phyloP scores from a whole-genome alignment of 1,140 invertebrate genomes.

The Drosophila aff. region DNA sequence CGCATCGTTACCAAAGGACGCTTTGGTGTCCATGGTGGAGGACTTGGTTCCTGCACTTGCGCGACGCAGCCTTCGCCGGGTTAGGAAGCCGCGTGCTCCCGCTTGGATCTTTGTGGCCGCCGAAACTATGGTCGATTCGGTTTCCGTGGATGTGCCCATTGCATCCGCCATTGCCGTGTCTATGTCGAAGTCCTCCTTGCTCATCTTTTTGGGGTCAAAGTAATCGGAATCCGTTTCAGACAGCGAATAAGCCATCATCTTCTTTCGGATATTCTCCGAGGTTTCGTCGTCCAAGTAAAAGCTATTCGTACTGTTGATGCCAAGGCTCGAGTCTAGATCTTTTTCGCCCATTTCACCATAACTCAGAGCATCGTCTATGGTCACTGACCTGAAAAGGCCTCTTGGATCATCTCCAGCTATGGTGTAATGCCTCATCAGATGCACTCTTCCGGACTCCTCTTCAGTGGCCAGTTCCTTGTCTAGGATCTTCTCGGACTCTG shows the following conservation, averaged over 20 bases:
- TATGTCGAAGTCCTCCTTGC: constrained; percentile 67
- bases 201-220: constrained; percentile 44
- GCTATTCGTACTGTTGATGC: constrained; percentile 45
- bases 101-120: constrained; percentile 81
- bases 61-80: constrained; percentile 63
- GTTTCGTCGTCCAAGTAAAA: constrained; percentile 76
- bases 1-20: constrained; percentile 80
- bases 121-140: constrained; percentile 81
- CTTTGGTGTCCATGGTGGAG: constrained; percentile 64
- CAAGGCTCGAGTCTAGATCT: constrained; percentile 9
- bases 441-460: constrained; percentile 34
- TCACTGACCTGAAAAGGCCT: constrained; percentile 62
- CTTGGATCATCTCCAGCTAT: constrained; percentile 71
- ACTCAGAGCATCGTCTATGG: constrained; percentile 52
- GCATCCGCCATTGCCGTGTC: constrained; percentile 76
- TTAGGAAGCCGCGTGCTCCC: constrained; percentile 68
- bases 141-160: constrained; percentile 78
- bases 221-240: constrained; percentile 81
- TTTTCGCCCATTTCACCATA: constrained; percentile 34
- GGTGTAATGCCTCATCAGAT: constrained; percentile 64
- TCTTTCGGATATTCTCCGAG: constrained; percentile 77
- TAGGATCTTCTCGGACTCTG: constrained; percentile 22
- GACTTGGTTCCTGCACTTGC: constrained; percentile 74
- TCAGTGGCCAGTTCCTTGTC: constrained; percentile 23
- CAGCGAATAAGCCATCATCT: constrained; percentile 81